Percentiles rank a stretch among this genome's conserved stretches.
Conservation (phyloP, 2,797 vertebrate genomes). For the Pangasius larnaudii region DNA sequence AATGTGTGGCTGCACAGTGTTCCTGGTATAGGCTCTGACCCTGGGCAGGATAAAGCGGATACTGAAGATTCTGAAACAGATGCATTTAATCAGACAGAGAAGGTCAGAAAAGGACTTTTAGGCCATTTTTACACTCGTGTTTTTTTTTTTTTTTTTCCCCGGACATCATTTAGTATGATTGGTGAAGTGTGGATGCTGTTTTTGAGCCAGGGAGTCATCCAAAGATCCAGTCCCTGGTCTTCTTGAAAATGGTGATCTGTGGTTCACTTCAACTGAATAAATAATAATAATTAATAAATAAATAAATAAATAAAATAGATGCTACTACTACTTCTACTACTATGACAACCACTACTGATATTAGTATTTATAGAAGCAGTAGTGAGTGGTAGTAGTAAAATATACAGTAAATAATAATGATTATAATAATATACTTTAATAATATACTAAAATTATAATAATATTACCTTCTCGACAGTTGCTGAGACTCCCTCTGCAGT, state of each 20-base stretch:
- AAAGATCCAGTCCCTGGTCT: no score
- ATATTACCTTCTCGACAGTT: background rate
- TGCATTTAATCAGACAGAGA: background rate
- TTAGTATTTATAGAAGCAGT: background rate
- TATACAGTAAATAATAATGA: background rate
- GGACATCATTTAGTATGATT: background rate
- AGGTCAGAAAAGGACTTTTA: background rate
- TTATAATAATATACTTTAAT: background rate
- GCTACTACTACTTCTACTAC: background rate
- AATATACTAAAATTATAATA: background rate
- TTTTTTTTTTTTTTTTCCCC: background rate
- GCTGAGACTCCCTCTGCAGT: slow-evolving; percentile 17
- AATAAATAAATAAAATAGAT: background rate
- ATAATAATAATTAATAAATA: background rate
- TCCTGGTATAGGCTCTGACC: background rate
- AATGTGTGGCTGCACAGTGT: background rate
- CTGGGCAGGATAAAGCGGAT: background rate
- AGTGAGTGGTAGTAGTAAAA: background rate
- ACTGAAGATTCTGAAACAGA: background rate
- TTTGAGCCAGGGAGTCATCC: no score
- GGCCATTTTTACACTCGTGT: background rate
- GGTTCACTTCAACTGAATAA: background rate
- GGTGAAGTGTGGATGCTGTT: background rate
- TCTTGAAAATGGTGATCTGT: background rate
- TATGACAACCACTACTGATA: background rate